phyloP scores from a whole-genome alignment of 2,113 vertebrate species.

The Dascyllus trimaculatus region DNA sequence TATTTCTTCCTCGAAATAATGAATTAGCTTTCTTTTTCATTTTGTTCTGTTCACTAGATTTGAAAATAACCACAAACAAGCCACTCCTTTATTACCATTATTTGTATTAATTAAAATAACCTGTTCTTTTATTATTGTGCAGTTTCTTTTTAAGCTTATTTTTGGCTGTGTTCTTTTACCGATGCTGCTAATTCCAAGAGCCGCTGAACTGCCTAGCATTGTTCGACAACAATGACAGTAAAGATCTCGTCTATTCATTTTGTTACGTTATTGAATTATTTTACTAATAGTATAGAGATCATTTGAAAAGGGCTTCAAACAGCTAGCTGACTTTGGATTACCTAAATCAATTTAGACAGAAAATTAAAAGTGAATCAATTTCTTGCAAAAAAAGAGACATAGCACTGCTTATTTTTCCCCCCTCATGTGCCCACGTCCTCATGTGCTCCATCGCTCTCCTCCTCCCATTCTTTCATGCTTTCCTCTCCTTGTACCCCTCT shows the following conservation, averaged over 20 bases:
- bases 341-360: not conserved
- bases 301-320: not conserved
- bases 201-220: too few relatives aligned
- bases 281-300: not conserved
- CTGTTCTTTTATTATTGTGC: too few relatives aligned
- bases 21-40: too few relatives aligned
- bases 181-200: too few relatives aligned
- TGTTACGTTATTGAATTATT: not conserved
- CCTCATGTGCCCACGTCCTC: slow-evolving; percentile 28
- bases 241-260: too few relatives aligned
- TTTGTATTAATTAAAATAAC: too few relatives aligned
- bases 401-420: slow-evolving; percentile 3
- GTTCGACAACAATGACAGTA: too few relatives aligned
- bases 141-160: too few relatives aligned
- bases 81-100: too few relatives aligned
- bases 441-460: slow-evolving; percentile 34
- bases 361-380: not conserved
- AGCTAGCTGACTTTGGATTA: not conserved
- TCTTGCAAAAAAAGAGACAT: slow-evolving; percentile 21
- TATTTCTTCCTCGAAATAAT: too few relatives aligned
- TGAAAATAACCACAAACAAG: not conserved
- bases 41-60: not conserved
- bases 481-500: slow-evolving; percentile 44
- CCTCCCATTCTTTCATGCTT: slow-evolving; percentile 55
- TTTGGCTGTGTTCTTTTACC: too few relatives aligned